These are phyloP conservation scores for Icerya purchasi DNA, from an alignment of 2,888 invertebrate species.

Conservation along the genomic window DNA sequence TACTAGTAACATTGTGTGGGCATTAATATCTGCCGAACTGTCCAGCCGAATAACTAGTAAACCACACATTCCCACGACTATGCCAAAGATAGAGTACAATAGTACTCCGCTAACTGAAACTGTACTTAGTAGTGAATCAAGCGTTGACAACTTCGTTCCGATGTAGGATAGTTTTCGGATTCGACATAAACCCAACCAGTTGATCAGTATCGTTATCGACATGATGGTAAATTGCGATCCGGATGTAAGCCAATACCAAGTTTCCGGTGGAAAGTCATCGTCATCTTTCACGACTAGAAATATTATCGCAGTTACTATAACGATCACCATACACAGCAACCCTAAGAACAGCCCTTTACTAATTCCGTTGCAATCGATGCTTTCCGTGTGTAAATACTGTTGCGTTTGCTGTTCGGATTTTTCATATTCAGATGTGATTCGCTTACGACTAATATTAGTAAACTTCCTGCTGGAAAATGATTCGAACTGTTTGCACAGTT, in stretches of 20 bases:
- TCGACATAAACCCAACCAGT: slow-evolving; percentile 26
- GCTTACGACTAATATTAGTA: slow-evolving; percentile 22
- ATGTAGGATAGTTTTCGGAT: slow-evolving; percentile 28
- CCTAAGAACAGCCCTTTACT: slow-evolving; percentile 33
- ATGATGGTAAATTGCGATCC: slow-evolving; percentile 29
- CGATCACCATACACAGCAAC: slow-evolving; percentile 31
- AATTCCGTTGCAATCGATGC: slow-evolving; percentile 30
- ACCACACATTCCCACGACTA: slow-evolving; percentile 27
- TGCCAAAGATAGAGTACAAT: slow-evolving; percentile 29
- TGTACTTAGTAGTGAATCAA: slow-evolving; percentile 28
- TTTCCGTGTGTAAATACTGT: slow-evolving; percentile 7
- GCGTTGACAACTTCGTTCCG: slow-evolving; percentile 22
- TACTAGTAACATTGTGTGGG: slow-evolving; percentile 27
- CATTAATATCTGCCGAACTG: slow-evolving; percentile 18
- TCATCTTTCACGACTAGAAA: slow-evolving; percentile 32
- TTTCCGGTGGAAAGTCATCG: slow-evolving; percentile 27
- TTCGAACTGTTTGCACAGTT: slow-evolving; percentile 15
- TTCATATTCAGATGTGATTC: slow-evolving; percentile 8
- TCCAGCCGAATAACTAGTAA: slow-evolving; percentile 19
- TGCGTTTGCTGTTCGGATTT: slow-evolving; percentile 16
- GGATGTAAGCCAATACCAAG: slow-evolving; percentile 30
- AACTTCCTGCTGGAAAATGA: slow-evolving; percentile 19
- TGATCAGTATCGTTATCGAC: slow-evolving; percentile 26
- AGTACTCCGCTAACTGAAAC: slow-evolving; percentile 29
- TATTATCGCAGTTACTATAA: slow-evolving; percentile 31